Base-by-base conservation (phyloP, 2,888 invertebrate genomes). In the Dinocampus coccinellae region DNA sequence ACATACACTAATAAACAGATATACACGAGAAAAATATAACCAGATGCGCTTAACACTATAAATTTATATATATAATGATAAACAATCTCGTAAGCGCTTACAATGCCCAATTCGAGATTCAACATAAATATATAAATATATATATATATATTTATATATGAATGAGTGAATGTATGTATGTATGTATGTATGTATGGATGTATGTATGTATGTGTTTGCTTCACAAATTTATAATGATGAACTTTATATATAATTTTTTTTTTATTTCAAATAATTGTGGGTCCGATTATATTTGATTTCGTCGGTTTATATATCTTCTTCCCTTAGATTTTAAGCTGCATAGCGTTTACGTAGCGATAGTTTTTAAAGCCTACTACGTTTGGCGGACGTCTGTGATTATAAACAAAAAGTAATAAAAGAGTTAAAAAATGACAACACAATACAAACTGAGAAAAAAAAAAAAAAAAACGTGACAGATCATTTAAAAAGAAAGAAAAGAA, bases 371-470 rank as follows among this genome's bases (percentile, higher is more conserved):
- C 82, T 81, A 79, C 78, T 79, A 77, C 79, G 79, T 81, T 81
- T 80, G 81, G 80, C 82, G 78, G 77, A 81, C 77, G 81, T 82
- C 80, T 82, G 80, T 82, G 80, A 82, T 81, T 80, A 80, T 78
- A 67, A 63, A 74, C 62, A 53, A 73, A 74, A 75, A 73, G 52
- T 76, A 73, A 75, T 68, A 74, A 74, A 70, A 70, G 70, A 73
- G 70, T 47, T 47, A 16, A 62, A 75, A 76, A 33, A 76, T 52
- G 65, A 72, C 69, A 70, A 75, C 69, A 61, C 64, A 72, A 69
- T 61, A 58, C 61, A 73, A 75, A 76, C 64, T n/a, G 71, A 73
- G 71, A 63, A 60, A 67, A 63, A 66, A 57, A 72, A 65, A 67
- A 20, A 55, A 33, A 16, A 63, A 61, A n/a, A 39, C 39, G 33